Evolutionary conservation across 2,888 invertebrate species (phyloP).

Genomic region (Ophion ventricosus): DNA sequence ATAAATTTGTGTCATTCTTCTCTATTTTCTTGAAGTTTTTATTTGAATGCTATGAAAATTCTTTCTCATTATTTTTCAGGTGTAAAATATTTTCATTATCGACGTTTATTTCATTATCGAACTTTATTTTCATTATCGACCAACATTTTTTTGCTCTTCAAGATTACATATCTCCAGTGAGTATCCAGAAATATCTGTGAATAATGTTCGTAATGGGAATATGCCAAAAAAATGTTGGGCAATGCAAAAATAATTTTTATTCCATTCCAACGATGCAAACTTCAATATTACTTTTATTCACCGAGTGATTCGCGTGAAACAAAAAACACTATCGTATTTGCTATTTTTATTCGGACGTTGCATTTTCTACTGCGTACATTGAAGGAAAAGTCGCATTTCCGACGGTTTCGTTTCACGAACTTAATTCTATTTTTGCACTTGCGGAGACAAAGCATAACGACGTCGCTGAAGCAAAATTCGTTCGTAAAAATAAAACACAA

Average conservation of each 20-base stretch:
- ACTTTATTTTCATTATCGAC: not conserved
- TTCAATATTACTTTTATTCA: not conserved
- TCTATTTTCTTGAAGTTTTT: not conserved
- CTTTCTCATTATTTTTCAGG: not conserved
- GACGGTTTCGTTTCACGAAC: constrained; percentile 15
- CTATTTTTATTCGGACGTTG: not conserved
- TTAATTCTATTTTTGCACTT: constrained; percentile 42
- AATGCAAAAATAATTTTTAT: no score
- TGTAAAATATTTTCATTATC: not conserved
- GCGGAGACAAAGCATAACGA: constrained; percentile 31
- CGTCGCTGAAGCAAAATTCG: constrained; percentile 3
- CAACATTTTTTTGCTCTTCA: not conserved
- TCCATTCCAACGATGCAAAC: not conserved
- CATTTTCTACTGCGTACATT: not conserved
- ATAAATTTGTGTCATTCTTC: not conserved
- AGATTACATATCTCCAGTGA: not conserved
- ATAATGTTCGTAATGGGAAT: no score
- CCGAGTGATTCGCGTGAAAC: not conserved
- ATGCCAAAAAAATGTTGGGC: no score
- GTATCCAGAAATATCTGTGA: no score
- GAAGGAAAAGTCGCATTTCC: constrained; percentile 5
- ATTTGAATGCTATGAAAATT: not conserved
- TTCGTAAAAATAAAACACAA: constrained; percentile 1
- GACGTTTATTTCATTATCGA: not conserved
- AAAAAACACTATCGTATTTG: not conserved